Evolutionary conservation across 2,797 vertebrate species (phyloP), one percentile per base, ranked within the genome.

Genomic region (Corythornis leucogaster): DNA sequence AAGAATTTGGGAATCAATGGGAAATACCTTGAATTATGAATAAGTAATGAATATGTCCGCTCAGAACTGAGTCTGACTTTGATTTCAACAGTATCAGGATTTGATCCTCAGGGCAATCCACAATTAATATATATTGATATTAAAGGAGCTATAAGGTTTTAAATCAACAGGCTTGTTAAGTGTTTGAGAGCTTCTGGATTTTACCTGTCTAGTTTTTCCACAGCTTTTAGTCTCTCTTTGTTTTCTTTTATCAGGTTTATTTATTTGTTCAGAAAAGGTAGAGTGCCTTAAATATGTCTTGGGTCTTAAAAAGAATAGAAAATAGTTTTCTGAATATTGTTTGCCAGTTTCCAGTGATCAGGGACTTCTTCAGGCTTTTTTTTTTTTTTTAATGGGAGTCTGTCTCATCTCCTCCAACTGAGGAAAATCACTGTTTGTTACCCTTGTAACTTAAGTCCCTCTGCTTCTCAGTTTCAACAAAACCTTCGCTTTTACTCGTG

Each of bases 401-500:
- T 90, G 26, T 87, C 51, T 78, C 21, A 0, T 59, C 74, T 90
- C 30, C 68, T 89, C 89, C 50, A 88, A 25, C 48, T 77, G 57
- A 31, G 24, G 30, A 75, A 94, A 91, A 92, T 58, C 38, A 46
- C 31, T 71, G 31, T 81, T 94, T 90, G 64, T 81, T 80, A 70
- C 45, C 75, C 82, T 67, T 51, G 55, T 70, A 92, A 77, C 66
- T 81, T 54, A 76, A 88, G 30, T 90, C 40, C 71, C 66, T 69
- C 30, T 85, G 46, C 80, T 92, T 91, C 75, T 84, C 59, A 70
- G 0, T 80, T 92, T 93, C 76, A 93, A 38, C 73, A 87, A 92
- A 90, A 80, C 89, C 82, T 84, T 94, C 33, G 33, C 30, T 90
- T 93, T 73, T 54, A 73, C n/a, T 84, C 68, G 35, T 26, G 62